Evolutionary conservation across 1,140 invertebrate genomes (phyloP).

Genomic region (Cryptotermes secundus): DNA sequence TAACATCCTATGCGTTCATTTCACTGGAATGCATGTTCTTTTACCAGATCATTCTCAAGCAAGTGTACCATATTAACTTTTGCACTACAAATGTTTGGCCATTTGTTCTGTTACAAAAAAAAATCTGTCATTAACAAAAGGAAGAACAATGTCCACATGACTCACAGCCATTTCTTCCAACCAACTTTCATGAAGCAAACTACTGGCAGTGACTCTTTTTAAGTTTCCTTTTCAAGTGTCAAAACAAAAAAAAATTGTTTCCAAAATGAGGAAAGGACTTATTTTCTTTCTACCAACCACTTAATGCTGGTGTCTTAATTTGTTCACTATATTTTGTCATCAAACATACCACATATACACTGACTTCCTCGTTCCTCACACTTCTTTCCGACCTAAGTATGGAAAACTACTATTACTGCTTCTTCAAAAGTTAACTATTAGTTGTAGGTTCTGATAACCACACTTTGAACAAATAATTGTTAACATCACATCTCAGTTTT

Average conservation of each 20-base stretch:
- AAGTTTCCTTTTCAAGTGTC: neutral
- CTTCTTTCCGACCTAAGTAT: neutral
- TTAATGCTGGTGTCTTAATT: neutral
- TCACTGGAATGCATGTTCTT: neutral
- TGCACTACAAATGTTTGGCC: too few relatives aligned
- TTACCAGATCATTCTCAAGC: neutral
- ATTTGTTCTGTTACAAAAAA: neutral
- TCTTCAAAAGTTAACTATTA: neutral
- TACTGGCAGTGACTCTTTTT: neutral
- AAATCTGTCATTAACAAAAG: neutral
- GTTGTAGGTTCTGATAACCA: neutral
- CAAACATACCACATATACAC: neutral
- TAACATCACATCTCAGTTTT: neutral
- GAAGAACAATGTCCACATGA: neutral
- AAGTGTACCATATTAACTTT: neutral
- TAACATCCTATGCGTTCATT: neutral
- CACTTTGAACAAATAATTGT: neutral
- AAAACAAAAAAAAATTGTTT: neutral
- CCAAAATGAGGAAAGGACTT: neutral
- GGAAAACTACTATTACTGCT: neutral
- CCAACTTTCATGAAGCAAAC: neutral
- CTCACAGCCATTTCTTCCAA: conserved; percentile 10
- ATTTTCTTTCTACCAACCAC: neutral
- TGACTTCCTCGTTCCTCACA: neutral
- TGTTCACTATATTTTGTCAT: too few relatives aligned